Percentiles rank a stretch among this genome's conserved stretches.
Evolutionary conservation across 2,113 vertebrate genomes (phyloP).

Genomic region (Mus spicilegus): DNA sequence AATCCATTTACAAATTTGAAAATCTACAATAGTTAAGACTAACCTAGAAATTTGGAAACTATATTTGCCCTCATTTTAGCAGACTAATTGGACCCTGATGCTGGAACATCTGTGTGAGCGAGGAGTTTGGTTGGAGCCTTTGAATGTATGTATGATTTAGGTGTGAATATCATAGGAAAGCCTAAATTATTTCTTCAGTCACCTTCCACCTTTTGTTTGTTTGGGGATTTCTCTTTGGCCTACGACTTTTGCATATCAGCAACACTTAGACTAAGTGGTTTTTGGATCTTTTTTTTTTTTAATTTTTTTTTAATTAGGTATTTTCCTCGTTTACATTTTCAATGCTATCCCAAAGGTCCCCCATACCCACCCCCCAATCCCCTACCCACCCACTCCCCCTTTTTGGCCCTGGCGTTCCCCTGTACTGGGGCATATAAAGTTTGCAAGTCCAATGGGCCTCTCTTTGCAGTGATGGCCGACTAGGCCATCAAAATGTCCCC

Average conservation of each 20-base stretch:
- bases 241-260: neutral
- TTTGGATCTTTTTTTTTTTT: too few species aligned
- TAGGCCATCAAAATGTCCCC: too few species aligned
- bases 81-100: neutral
- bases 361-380: too few species aligned
- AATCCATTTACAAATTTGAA: neutral
- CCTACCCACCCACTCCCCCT: too few species aligned
- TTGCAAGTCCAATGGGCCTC: too few species aligned
- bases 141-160: neutral
- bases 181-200: neutral
- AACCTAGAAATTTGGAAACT: neutral
- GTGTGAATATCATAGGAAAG: neutral
- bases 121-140: neutral
- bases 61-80: neutral
- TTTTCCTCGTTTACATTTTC: too few species aligned
- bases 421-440: too few species aligned
- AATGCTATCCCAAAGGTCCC: too few species aligned
- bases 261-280: neutral
- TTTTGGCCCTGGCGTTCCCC: too few species aligned
- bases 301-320: too few species aligned
- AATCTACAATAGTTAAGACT: neutral
- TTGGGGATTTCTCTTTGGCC: neutral
- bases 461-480: too few species aligned
- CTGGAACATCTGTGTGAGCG: neutral
- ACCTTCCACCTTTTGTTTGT: neutral